Evolutionary conservation across 2,888 invertebrate species (phyloP), one percentile per base, ranked within the genome.

Genomic region (Neoitamus cyanurus): DNA sequence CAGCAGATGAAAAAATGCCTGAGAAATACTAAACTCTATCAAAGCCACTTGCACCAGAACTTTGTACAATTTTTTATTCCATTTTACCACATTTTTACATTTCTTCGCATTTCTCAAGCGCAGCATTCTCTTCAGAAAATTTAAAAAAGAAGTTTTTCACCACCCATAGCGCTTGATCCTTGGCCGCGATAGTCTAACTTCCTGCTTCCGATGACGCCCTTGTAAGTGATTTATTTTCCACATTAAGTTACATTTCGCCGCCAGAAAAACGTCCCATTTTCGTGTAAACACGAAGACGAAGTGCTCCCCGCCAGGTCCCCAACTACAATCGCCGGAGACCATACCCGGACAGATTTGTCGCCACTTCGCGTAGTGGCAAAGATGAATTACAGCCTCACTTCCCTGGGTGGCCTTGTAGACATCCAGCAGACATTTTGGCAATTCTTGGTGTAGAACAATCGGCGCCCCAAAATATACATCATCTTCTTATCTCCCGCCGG

Each of bases 391-490:
- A 3, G 0, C 20, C 31, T 58, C 58, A n/a, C 25, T 20, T 25
- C 58, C 9, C 58, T 9, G 15, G 5, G 36, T 68, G 31, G 73
- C 36, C 73, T 73, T 70, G 30, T 36, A 34, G 34, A 73, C n/a
- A 36, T 73, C 20, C 20, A 58, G 25, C 25, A 58, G 20, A 58
- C 58, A 58, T 58, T 58, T 58, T 15, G 58, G 58, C 20, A 58
- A 58, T 25, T 25, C 9, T 20, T 34, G 2, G 73, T 73, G 36
- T 15, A 37, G 73, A 58, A 58, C 31, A 31, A 36, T 36, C 34
- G 73, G 73, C 73, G 73, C 73, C 70, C 73, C 9, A 73, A 31
- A 73, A 20, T 73, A 73, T 73, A 58, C 36, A 36, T 73, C 73
- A 73, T 73, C 36, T 73, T 9, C 36, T 73, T 73, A 73, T 20